Conservation (phyloP, 2,797 vertebrate genomes). For the Naso thynnoides region DNA sequence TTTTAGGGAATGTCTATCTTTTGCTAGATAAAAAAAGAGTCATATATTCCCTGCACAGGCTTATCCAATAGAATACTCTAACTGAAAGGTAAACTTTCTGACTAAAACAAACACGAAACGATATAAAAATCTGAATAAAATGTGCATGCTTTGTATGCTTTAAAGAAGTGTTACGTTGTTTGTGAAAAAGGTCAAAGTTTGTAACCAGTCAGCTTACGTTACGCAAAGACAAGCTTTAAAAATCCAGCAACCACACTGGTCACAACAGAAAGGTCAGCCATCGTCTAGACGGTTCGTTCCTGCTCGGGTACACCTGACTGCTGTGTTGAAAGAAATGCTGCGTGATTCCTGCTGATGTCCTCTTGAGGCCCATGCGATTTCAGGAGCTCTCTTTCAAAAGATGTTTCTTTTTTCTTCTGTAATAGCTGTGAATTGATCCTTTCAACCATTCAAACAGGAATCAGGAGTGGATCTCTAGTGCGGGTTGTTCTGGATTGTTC, state of each 20-base stretch:
- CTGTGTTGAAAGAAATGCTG: slow-evolving; percentile 37
- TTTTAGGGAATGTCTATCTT: slow-evolving; percentile 2
- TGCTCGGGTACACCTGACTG: slow-evolving; percentile 39
- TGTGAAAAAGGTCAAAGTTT: slow-evolving; percentile 64
- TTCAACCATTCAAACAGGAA: neutral
- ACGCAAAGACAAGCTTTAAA: slow-evolving; percentile 52
- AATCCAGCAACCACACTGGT: slow-evolving; percentile 53
- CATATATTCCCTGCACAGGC: neutral
- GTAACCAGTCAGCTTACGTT: slow-evolving; percentile 54
- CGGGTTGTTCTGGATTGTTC: neutral
- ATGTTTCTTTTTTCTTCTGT: neutral
- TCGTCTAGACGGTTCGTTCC: slow-evolving; percentile 66
- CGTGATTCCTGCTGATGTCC: slow-evolving; percentile 44
- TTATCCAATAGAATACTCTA: slow-evolving; percentile 9
- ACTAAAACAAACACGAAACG: neutral
- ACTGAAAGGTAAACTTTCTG: neutral
- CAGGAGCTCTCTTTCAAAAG: neutral
- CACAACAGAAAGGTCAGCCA: slow-evolving; percentile 75
- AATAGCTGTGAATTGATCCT: neutral
- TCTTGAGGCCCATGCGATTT: neutral
- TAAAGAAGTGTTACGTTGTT: slow-evolving; percentile 20
- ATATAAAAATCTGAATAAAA: neutral
- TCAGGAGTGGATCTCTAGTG: neutral
- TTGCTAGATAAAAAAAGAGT: slow-evolving; percentile 7
- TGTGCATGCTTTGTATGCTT: neutral